A percentile compares a stretch with the other conserved stretches of the same genome.
phyloP scores from a whole-genome alignment of 2,113 vertebrate genomes.

The Cinclus mexicanus region DNA sequence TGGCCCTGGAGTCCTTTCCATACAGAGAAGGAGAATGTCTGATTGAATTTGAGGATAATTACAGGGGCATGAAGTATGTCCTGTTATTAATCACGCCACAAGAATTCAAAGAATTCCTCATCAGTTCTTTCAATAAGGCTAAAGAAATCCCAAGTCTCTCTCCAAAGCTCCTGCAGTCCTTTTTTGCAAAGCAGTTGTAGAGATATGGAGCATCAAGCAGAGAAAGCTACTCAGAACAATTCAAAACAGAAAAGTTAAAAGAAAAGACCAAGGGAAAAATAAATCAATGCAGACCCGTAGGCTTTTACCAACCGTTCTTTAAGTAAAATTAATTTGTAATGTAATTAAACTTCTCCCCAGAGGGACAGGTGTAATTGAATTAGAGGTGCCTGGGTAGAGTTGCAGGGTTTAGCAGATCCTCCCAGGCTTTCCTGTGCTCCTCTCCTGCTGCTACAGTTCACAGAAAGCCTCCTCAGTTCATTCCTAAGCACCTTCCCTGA shows the following conservation, averaged over 20 bases:
- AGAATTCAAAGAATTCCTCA: not conserved
- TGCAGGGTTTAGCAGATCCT: not conserved
- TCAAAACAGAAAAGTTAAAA: conserved; percentile 45
- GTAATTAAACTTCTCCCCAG: conserved; percentile 54
- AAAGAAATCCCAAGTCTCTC: not conserved
- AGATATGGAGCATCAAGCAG: not conserved
- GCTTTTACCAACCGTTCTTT: conserved; percentile 39
- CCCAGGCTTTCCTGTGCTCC: not conserved
- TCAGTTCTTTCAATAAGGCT: not conserved
- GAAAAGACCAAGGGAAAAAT: conserved; percentile 4
- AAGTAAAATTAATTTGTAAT: conserved; percentile 60
- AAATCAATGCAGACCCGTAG: conserved; percentile 43
- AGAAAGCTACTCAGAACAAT: conserved; percentile 42
- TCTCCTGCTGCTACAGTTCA: not conserved
- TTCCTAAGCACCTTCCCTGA: not conserved
- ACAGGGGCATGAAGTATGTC: not conserved
- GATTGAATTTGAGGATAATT: not conserved
- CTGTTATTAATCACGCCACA: not conserved
- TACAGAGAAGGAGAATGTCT: not conserved
- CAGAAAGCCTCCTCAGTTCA: not conserved
- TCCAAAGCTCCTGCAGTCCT: not conserved
- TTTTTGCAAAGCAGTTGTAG: not conserved
- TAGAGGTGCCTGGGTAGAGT: conserved; percentile 28
- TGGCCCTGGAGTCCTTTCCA: not conserved
- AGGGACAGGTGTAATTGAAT: conserved; percentile 60